phyloP scores from a whole-genome alignment of 2,113 vertebrate species.

The Genyomyrus donnyi region DNA sequence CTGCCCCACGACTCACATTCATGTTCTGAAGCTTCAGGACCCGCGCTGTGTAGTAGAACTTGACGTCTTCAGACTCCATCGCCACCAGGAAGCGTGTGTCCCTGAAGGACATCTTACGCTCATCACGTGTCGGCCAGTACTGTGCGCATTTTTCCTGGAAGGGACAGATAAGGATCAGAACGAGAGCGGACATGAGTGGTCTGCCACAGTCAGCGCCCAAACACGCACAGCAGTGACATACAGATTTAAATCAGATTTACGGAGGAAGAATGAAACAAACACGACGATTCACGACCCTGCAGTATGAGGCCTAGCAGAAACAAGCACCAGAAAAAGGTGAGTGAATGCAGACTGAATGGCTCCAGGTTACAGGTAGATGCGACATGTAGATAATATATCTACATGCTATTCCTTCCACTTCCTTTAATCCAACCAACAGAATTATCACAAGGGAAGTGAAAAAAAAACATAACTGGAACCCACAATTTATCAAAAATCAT shows the following conservation, averaged over 20 bases:
- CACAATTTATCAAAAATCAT: not conserved
- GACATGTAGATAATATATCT: not conserved
- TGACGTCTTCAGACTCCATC: conserved; percentile 82
- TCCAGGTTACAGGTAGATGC: not conserved
- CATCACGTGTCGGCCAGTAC: conserved; percentile 87
- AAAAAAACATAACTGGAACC: not conserved
- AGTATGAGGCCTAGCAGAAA: not conserved
- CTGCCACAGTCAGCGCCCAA: not conserved
- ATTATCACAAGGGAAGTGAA: not conserved
- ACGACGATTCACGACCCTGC: not conserved
- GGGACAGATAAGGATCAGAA: not conserved
- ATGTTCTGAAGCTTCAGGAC: conserved; percentile 81
- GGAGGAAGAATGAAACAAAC: not conserved
- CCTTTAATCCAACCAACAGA: not conserved
- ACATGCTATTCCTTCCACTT: not conserved
- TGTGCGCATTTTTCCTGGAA: conserved; percentile 92
- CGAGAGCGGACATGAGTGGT: not conserved
- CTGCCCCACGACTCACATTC: conserved; percentile 61
- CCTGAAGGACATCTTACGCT: conserved; percentile 75
- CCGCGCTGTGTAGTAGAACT: conserved; percentile 85
- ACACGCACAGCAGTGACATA: not conserved
- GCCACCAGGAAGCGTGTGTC: conserved; percentile 85
- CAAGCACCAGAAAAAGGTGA: not conserved
- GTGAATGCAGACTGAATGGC: not conserved
- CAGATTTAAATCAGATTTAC: not conserved